Evolutionary conservation across 2,113 vertebrate species (phyloP).

Genomic region (Eublepharis macularius): DNA sequence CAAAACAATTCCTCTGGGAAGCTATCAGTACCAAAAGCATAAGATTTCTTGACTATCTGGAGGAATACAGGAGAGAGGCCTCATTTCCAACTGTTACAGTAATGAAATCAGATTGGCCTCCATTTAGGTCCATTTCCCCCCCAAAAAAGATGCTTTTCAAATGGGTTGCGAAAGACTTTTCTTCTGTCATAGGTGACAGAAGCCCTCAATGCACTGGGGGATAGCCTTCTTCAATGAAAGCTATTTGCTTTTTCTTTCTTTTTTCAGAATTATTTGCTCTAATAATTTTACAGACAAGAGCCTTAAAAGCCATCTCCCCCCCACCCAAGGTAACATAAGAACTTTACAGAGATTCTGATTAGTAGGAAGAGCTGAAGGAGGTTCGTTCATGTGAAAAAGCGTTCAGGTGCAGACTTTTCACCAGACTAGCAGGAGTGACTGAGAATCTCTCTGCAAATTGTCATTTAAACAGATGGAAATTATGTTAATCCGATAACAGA

Average conservation of each 20-base stretch:
- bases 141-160: not conserved
- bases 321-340: not conserved
- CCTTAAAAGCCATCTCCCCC: slow-evolving; percentile 8
- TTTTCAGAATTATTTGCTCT: not conserved
- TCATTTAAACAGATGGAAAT: not conserved
- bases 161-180: not conserved
- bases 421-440: not conserved
- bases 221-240: not conserved
- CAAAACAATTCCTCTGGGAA: not conserved
- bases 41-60: not conserved
- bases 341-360: not conserved
- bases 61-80: not conserved
- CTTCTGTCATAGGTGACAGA: not conserved
- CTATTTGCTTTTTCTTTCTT: not conserved
- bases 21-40: too few species aligned
- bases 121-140: not conserved
- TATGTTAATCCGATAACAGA: not conserved
- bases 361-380: not conserved
- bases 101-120: not conserved
- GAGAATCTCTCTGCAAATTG: not conserved
- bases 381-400: not conserved
- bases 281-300: slow-evolving; percentile 8
- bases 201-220: not conserved
- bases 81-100: not conserved
- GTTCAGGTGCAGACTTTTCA: not conserved